Evolutionary conservation across 2,888 invertebrate species (phyloP).

Genomic region (Tineola bisselliella): DNA sequence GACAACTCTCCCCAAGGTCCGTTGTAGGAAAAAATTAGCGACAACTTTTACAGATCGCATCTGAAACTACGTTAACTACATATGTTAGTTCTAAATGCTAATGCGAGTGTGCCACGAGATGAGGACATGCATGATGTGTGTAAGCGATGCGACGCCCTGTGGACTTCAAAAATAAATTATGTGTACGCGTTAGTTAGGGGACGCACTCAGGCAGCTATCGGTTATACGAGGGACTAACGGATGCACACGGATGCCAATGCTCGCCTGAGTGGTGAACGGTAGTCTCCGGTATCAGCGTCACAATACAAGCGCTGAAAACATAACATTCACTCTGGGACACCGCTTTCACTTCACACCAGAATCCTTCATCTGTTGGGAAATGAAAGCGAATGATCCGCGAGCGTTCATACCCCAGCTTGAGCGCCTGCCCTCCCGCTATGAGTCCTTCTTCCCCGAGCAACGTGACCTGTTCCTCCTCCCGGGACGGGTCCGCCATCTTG

Average conservation of each 20-base stretch:
- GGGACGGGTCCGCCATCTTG: constrained; percentile 97
- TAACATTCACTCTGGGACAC: constrained; percentile 58
- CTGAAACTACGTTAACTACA: constrained; percentile 14
- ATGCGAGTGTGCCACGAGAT: neutral
- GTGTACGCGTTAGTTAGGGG: constrained; percentile 49
- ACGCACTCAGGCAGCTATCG: constrained; percentile 67
- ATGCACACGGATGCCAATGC: constrained; percentile 66
- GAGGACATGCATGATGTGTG: constrained; percentile 52
- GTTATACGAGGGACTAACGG: constrained; percentile 56
- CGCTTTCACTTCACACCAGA: constrained; percentile 41
- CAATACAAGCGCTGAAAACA: constrained; percentile 82
- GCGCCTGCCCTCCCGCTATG: constrained; percentile 94
- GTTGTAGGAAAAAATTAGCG: constrained; percentile 68
- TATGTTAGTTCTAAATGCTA: neutral
- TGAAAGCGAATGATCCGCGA: constrained; percentile 43
- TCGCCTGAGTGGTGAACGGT: constrained; percentile 83
- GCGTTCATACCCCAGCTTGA: constrained; percentile 93
- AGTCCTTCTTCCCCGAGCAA: constrained; percentile 96
- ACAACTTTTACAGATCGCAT: constrained; percentile 40
- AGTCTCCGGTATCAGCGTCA: constrained; percentile 76
- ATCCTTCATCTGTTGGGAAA: constrained; percentile 33
- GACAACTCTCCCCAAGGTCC: constrained; percentile 36
- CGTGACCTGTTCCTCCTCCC: constrained; percentile 95
- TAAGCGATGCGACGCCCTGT: constrained; percentile 48
- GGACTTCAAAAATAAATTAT: constrained; percentile 68